These are phyloP conservation scores for Virgularia gustaviana DNA, from an alignment of 92 coral and sea anemone species.

Conservation along the genomic window DNA sequence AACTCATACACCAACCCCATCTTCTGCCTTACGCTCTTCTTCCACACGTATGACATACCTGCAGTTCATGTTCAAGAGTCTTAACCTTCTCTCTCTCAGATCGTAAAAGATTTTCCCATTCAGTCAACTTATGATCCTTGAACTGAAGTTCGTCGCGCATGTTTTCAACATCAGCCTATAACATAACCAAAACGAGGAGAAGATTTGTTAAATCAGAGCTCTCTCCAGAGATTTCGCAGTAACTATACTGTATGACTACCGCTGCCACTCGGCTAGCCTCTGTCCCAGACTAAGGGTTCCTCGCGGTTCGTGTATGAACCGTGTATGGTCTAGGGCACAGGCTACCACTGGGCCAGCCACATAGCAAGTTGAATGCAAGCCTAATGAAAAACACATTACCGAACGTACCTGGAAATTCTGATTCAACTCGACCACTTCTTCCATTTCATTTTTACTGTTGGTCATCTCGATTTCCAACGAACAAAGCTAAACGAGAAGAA, in stretches of 20 bases:
- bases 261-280: too few relatives aligned
- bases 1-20: too few relatives aligned
- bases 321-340: too few relatives aligned
- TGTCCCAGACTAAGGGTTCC: too few relatives aligned
- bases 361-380: too few relatives aligned
- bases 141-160: conserved; percentile 89
- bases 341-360: too few relatives aligned
- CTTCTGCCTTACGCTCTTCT: background rate
- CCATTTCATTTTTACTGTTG: conserved; percentile 83
- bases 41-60: conserved; percentile 46
- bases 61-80: conserved; percentile 84
- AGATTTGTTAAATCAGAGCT: background rate
- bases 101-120: conserved; percentile 77
- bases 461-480: conserved; percentile 85
- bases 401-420: conserved; percentile 78
- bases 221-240: too few relatives aligned
- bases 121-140: conserved; percentile 81
- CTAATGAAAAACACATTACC: background rate
- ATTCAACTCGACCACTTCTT: conserved; percentile 72
- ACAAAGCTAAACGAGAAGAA: conserved; percentile 56
- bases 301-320: too few relatives aligned
- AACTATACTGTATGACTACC: too few relatives aligned
- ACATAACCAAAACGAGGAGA: background rate
- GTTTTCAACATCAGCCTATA: conserved; percentile 84
- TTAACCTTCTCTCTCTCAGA: conserved; percentile 69